Evolutionary conservation across 2,888 invertebrate species (phyloP).

Genomic region (Endotricha flammealis): DNA sequence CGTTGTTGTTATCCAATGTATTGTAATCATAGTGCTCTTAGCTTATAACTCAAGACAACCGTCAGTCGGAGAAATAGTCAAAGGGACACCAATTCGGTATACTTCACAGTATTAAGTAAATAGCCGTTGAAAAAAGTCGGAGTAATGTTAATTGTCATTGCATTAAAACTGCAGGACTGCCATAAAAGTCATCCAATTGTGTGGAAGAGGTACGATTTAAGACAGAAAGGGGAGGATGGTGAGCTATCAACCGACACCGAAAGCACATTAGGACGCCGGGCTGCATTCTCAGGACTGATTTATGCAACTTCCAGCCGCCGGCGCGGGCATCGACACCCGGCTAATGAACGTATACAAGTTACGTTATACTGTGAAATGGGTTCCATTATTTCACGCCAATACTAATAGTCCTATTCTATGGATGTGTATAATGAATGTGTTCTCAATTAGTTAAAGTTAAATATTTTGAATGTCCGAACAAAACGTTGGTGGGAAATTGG

Average conservation of each 20-base stretch:
- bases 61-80: too few relatives aligned
- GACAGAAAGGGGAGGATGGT: slow-evolving; percentile 33
- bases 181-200: slow-evolving; percentile 22
- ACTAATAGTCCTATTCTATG: slow-evolving; percentile 45
- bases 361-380: slow-evolving; percentile 63
- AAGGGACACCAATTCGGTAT: slow-evolving; percentile 9
- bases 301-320: slow-evolving; percentile 64
- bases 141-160: slow-evolving; percentile 28
- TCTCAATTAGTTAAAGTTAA: slow-evolving; percentile 24
- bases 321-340: slow-evolving; percentile 62
- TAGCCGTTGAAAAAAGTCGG: slow-evolving; percentile 16
- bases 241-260: slow-evolving; percentile 69
- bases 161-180: slow-evolving; percentile 20
- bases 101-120: slow-evolving; percentile 10
- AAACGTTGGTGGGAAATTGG: too few relatives aligned
- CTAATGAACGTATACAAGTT: slow-evolving; percentile 72
- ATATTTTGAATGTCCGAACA: neutral
- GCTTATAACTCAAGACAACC: too few relatives aligned
- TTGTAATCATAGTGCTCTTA: too few relatives aligned
- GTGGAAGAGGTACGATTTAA: slow-evolving; percentile 32
- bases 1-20: too few relatives aligned
- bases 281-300: slow-evolving; percentile 70
- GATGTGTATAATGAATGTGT: slow-evolving; percentile 37
- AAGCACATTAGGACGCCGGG: slow-evolving; percentile 72
- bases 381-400: slow-evolving; percentile 67